phyloP scores from a whole-genome alignment of 2,888 invertebrate species.

The Pegoplata infirma region DNA sequence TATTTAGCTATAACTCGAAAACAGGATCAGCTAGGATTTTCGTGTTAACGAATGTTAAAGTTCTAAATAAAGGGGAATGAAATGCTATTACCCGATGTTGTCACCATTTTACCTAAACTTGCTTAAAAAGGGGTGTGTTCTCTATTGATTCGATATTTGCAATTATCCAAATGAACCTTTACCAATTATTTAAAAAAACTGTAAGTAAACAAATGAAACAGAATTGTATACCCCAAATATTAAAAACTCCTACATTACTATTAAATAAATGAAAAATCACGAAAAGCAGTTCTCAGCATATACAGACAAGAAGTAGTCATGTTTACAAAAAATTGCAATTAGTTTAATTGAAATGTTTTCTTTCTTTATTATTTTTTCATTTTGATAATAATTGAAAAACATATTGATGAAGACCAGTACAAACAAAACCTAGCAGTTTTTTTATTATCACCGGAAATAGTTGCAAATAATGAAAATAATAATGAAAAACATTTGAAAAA shows the following conservation, averaged over 20 bases:
- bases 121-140: too few relatives aligned
- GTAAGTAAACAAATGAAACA: not conserved
- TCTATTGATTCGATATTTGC: constrained; percentile 2
- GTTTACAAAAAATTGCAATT: constrained; percentile 41
- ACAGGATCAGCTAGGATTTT: too few relatives aligned
- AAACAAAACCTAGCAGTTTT: not conserved
- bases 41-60: too few relatives aligned
- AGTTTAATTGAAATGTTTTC: constrained; percentile 53
- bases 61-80: too few relatives aligned
- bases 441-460: not conserved
- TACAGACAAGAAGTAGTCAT: constrained; percentile 11
- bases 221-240: constrained; percentile 7
- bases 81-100: too few relatives aligned
- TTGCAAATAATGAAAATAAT: not conserved
- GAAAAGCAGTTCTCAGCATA: too few relatives aligned
- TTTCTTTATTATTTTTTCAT: not conserved
- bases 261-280: too few relatives aligned
- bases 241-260: too few relatives aligned
- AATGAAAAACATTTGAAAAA: too few relatives aligned
- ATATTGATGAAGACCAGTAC: constrained; percentile 22
- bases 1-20: too few relatives aligned
- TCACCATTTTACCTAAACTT: too few relatives aligned
- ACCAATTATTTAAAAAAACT: constrained; percentile 4
- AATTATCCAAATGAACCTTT: constrained; percentile 2
- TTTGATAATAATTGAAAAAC: constrained; percentile 2